Conservation (phyloP, 1,140 invertebrate genomes). For the Bombus sylvicola region DNA sequence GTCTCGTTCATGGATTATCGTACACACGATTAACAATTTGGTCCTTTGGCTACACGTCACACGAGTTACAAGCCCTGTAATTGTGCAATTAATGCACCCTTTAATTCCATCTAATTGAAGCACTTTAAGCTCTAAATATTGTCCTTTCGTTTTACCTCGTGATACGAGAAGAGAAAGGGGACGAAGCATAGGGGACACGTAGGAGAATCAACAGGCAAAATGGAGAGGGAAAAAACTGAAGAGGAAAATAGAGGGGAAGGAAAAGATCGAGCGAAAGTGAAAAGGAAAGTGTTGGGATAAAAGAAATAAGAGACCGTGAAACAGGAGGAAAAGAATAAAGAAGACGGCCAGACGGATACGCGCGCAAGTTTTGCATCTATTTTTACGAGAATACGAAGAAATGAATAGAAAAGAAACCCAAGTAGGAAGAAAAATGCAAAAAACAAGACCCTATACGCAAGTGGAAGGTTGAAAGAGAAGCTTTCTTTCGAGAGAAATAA, state of each 20-base stretch:
- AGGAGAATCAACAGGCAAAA: conserved; percentile 35
- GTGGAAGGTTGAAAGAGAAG: background rate
- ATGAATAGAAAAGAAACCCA: no score
- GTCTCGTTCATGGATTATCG: background rate
- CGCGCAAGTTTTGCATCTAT: background rate
- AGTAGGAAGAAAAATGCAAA: background rate
- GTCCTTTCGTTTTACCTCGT: conserved; percentile 6
- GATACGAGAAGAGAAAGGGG: background rate
- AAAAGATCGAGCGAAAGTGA: conserved; percentile 48
- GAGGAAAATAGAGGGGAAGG: background rate
- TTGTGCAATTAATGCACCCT: conserved; percentile 8
- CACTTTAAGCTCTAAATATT: conserved; percentile 15
- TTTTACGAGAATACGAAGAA: background rate
- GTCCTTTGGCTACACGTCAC: background rate
- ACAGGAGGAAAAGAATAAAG: conserved; percentile 32
- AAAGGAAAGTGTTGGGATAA: conserved; percentile 37
- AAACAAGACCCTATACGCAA: background rate
- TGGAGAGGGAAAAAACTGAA: background rate
- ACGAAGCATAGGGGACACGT: background rate
- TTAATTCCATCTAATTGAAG: background rate
- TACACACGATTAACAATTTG: background rate
- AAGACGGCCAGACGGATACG: background rate
- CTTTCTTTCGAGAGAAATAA: background rate
- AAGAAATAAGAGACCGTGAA: background rate
- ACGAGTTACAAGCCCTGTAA: background rate